Evolutionary conservation across 2,888 invertebrate species (phyloP), one percentile per base, ranked within the genome.

Genomic region (Ctenicera cuprea): DNA sequence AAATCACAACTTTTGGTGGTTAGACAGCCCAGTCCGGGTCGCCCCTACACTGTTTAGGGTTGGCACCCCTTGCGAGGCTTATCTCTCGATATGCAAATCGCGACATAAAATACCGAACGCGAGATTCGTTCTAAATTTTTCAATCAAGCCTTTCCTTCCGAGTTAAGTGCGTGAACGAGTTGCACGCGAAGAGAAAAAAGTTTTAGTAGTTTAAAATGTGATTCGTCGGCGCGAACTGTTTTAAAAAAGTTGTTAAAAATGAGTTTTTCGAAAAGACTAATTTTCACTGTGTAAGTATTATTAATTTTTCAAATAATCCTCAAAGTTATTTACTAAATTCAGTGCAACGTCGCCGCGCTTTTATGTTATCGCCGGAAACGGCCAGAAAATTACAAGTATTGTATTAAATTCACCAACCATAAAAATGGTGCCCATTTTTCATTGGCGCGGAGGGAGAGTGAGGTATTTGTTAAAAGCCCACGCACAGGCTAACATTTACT

Each of bases 1-100:
- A 77, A 78, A 75, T 79, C 79, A 76, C 74, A 79, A 79, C 78
- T 79, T 79, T 79, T 79, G 79, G 79, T 78, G 79, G 79, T 78
- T 78, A 73, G 77, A 66, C 67, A 73, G 73, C 78, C 78, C 79
- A 79, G 78, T 78, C 74, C 73, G 71, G 73, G 74, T 70, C 63
- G 75, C 71, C 77, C 77, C 76, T 76, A 73, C 73, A 76, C 70
- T 71, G 77, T 76, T 77, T 77, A 76, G 78, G 77, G 76, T 73
- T 76, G 76, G 72, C 68, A 77, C 52, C 71, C 75, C 64, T 71
- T 74, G 71, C 61, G 45, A 66, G 45, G 63, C 68, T 69, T 69
- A 77, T 73, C 73, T 74, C 45, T 69, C 75, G 73, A 71, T 73
- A 76, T 73, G 76, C 71, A 76, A 76, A 76, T 75, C 70, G 73